These are phyloP conservation scores for Drosophila kurseongensis DNA, from an alignment of 1,140 invertebrate species.

Conservation along the genomic window DNA sequence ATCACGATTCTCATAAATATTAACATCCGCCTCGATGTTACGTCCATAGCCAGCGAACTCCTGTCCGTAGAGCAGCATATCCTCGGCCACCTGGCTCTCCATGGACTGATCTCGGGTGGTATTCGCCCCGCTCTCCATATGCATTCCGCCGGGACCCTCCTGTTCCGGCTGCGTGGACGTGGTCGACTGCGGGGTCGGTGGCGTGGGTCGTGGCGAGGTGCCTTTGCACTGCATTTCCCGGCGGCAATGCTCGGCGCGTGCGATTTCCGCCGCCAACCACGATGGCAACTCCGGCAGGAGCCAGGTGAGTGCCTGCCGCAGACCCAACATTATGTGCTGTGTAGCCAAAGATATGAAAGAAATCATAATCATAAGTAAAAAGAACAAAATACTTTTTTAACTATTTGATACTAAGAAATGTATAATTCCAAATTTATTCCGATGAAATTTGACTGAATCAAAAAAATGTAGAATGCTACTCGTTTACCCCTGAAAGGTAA, in stretches of 20 bases:
- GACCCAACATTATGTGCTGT: conserved; percentile 94
- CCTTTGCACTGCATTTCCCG: conserved; percentile 88
- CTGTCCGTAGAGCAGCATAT: conserved; percentile 69
- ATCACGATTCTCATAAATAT: conserved; percentile 78
- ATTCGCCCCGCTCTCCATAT: conserved; percentile 45
- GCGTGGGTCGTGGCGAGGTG: conserved; percentile 80
- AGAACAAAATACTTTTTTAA: too few relatives aligned
- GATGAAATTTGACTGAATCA: too few relatives aligned
- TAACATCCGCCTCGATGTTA: conserved; percentile 79
- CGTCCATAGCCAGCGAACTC: conserved; percentile 58
- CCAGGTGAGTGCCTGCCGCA: conserved; percentile 89
- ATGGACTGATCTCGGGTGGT: conserved; percentile 77
- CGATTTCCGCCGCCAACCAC: conserved; percentile 95
- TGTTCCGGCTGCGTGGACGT: conserved; percentile 81
- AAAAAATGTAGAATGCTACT: too few relatives aligned
- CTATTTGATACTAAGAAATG: too few relatives aligned
- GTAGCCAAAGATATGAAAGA: not conserved
- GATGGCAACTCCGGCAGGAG: conserved; percentile 96
- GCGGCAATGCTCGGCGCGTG: conserved; percentile 92
- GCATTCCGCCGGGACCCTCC: conserved; percentile 40
- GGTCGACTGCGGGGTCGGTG: conserved; percentile 82
- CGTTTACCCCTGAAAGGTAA: too few relatives aligned
- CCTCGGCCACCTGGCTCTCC: conserved; percentile 79
- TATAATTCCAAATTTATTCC: too few relatives aligned
- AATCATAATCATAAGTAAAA: too few relatives aligned